A percentile compares a stretch with the other conserved stretches of the same genome.
Conservation (phyloP, 1,140 invertebrate genomes). For the Drosophila saltans region DNA sequence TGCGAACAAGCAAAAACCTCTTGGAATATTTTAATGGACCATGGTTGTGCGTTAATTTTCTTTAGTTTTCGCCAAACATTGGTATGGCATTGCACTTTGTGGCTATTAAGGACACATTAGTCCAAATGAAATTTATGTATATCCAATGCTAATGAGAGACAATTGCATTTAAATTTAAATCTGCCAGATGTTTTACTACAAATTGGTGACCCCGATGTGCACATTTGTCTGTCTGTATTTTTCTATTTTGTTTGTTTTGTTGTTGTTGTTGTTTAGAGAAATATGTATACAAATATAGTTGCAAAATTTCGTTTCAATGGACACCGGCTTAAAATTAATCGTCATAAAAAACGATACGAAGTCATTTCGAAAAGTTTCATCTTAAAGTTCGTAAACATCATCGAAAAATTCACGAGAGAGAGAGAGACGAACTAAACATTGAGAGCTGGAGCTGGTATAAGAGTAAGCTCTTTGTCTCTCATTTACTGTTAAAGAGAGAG, state of each 20-base stretch:
- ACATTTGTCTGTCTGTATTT: neutral
- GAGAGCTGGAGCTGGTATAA: neutral
- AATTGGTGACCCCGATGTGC: neutral
- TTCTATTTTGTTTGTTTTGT: neutral
- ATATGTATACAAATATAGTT: neutral
- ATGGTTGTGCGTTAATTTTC: constrained; percentile 56
- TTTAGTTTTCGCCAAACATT: constrained; percentile 45
- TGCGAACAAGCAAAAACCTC: constrained; percentile 5
- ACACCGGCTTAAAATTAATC: constrained; percentile 11
- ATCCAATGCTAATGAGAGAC: constrained; percentile 64
- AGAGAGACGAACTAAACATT: neutral
- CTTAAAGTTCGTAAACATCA: constrained; percentile 33
- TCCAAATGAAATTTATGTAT: constrained; percentile 70
- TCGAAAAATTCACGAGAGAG: constrained; percentile 1
- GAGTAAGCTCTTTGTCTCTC: neutral
- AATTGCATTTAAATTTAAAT: constrained; percentile 11
- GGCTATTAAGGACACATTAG: constrained; percentile 80
- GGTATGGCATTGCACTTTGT: constrained; percentile 57
- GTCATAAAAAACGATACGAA: constrained; percentile 4
- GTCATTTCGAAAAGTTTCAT: constrained; percentile 11
- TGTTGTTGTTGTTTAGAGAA: neutral
- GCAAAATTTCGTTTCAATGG: constrained; percentile 7
- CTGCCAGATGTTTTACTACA: neutral
- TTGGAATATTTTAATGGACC: constrained; percentile 55
- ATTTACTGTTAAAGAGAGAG: neutral